Percentiles rank a stretch among this genome's conserved stretches.
Conservation (phyloP, 2,888 invertebrate species). For the Heliconius hortense region DNA sequence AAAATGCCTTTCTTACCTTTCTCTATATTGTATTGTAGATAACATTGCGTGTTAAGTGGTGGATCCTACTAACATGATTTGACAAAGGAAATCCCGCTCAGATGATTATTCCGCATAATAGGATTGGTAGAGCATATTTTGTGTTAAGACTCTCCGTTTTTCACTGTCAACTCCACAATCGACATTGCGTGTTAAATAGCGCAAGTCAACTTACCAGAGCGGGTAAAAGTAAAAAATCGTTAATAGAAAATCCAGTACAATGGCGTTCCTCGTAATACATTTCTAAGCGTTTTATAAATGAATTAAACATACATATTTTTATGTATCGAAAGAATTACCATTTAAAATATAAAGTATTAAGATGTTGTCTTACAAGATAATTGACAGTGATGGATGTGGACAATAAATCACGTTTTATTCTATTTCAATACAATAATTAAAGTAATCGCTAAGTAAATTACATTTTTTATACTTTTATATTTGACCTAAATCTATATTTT, state of each 20-base stretch:
- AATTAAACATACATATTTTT: constrained; percentile 7
- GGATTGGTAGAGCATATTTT: background rate
- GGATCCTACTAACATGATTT: too few species aligned
- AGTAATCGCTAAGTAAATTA: background rate
- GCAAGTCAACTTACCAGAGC: background rate
- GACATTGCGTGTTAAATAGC: background rate
- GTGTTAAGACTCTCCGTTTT: background rate
- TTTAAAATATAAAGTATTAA: constrained; percentile 5
- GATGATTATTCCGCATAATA: background rate
- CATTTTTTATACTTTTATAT: background rate
- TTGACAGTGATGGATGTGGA: constrained; percentile 17
- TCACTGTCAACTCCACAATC: too few species aligned
- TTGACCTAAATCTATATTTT: background rate
- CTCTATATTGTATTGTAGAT: too few species aligned
- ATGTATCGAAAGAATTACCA: background rate
- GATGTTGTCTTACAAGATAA: background rate
- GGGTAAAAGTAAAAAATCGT: background rate
- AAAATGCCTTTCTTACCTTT: too few species aligned
- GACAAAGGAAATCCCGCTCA: too few species aligned
- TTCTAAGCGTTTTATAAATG: background rate
- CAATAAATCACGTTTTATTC: constrained; percentile 1
- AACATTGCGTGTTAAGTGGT: too few species aligned
- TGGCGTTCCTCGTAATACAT: background rate
- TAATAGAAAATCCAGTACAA: background rate
- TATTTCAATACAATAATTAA: constrained; percentile 3